Conservation (phyloP, 2,888 invertebrate species). For the Cyclophora albipunctata region DNA sequence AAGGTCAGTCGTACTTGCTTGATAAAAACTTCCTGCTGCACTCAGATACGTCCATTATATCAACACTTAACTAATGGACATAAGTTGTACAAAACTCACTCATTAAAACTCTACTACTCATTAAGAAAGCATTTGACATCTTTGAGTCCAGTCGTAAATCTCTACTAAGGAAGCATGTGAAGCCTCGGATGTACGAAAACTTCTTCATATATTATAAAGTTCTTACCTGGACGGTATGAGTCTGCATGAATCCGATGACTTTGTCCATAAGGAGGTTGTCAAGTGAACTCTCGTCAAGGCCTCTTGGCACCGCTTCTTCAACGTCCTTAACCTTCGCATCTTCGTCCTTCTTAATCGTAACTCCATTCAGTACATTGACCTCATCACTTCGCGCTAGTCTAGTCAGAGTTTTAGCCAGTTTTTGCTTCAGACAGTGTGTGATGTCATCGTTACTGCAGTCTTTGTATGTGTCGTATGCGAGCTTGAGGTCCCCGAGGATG, state of each 20-base stretch:
- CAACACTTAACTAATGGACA: no score
- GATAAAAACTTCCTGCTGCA: no score
- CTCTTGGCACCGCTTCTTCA: conserved; percentile 83
- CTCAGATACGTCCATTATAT: no score
- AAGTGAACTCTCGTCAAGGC: conserved; percentile 82
- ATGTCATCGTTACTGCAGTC: conserved; percentile 83
- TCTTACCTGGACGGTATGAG: conserved; percentile 84
- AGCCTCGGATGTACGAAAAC: no score
- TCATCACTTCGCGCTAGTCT: conserved; percentile 81
- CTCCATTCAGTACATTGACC: conserved; percentile 82
- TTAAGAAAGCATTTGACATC: no score
- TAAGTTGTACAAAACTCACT: no score
- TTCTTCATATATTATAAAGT: no score
- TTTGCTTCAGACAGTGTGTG: conserved; percentile 85
- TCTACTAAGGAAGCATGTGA: no score
- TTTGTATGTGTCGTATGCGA: conserved; percentile 86
- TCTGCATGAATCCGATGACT: conserved; percentile 82
- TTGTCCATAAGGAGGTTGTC: conserved; percentile 85
- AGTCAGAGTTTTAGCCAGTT: conserved; percentile 85
- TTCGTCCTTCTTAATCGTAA: conserved; percentile 82
- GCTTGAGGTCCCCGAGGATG: conserved; percentile 79
- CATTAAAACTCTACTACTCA: no score
- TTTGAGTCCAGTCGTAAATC: no score
- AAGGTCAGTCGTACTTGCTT: no score
- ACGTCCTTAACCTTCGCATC: conserved; percentile 73